Percentiles rank a stretch among this genome's conserved stretches.
Conservation (phyloP, 2,113 vertebrate species). For the Gymnogyps californianus region DNA sequence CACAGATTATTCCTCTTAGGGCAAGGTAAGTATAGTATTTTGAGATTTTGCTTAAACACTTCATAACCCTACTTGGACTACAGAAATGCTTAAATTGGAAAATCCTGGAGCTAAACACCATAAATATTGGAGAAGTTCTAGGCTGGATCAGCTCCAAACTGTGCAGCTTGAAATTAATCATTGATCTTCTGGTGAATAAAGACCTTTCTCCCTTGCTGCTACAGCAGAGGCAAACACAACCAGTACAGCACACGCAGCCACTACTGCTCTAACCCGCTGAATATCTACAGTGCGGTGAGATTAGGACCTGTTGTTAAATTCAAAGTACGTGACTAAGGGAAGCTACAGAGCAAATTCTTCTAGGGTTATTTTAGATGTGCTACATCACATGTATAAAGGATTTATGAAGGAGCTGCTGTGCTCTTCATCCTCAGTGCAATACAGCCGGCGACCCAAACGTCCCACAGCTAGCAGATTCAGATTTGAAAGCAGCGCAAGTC, state of each 20-base stretch:
- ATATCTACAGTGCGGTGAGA: fast-evolving
- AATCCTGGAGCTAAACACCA: slow-evolving; percentile 1
- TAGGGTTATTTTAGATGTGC: not conserved
- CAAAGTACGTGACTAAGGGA: not conserved
- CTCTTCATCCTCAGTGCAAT: not conserved
- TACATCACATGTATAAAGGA: fast-evolving
- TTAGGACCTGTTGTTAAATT: not conserved
- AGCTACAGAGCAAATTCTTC: not conserved
- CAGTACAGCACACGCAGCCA: not conserved
- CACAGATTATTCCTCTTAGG: not conserved
- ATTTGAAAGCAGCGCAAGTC: not conserved
- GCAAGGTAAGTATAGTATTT: not conserved
- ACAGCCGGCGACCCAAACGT: fast-evolving
- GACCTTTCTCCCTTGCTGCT: not conserved
- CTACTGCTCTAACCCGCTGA: not conserved
- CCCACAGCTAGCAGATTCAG: not conserved
- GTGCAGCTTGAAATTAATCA: slow-evolving; percentile 1
- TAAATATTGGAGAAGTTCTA: slow-evolving; percentile 5
- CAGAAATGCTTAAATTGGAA: not conserved
- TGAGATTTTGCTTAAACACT: not conserved
- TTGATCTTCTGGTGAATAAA: slow-evolving; percentile 9
- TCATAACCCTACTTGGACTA: not conserved
- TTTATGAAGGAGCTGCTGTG: not conserved
- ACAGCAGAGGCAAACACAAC: not conserved
- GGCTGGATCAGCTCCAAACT: slow-evolving; percentile 6